These are phyloP conservation scores for Sterrhoptilus dennistouni DNA, from an alignment of 2,113 vertebrate genomes.

Conservation along the genomic window DNA sequence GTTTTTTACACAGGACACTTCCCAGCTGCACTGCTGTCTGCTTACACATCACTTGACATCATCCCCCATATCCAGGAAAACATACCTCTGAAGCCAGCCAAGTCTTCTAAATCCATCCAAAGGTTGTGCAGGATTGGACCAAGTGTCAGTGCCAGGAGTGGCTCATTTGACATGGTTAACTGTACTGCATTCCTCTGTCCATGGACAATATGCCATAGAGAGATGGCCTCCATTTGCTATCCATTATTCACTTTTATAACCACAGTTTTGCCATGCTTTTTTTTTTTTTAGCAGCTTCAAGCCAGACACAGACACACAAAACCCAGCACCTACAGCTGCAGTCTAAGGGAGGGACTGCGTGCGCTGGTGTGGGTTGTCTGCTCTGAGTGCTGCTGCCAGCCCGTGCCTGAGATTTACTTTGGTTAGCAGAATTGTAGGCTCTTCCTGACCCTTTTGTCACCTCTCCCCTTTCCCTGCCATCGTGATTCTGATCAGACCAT, in stretches of 20 bases:
- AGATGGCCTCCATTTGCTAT: background rate
- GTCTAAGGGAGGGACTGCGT: background rate
- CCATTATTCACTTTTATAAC: background rate
- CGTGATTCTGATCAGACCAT: background rate
- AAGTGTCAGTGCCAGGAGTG: background rate
- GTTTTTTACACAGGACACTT: background rate
- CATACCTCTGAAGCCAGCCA: background rate
- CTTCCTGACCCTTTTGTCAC: background rate
- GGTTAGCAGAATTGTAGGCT: background rate
- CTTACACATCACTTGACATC: background rate
- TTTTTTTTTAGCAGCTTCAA: background rate
- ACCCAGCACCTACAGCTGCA: background rate
- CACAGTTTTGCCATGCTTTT: background rate
- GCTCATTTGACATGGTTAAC: background rate
- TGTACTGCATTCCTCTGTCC: background rate
- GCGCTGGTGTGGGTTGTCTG: background rate
- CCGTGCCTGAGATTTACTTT: accelerated
- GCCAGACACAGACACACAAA: background rate
- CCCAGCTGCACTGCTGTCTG: background rate
- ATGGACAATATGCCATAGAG: background rate
- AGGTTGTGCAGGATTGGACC: background rate
- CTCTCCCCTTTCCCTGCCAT: background rate
- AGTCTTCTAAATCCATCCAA: background rate
- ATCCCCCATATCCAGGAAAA: background rate
- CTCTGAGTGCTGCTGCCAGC: background rate